Base-by-base conservation (phyloP, 2,797 vertebrate species). In the Stomatorhinus walkeri region DNA sequence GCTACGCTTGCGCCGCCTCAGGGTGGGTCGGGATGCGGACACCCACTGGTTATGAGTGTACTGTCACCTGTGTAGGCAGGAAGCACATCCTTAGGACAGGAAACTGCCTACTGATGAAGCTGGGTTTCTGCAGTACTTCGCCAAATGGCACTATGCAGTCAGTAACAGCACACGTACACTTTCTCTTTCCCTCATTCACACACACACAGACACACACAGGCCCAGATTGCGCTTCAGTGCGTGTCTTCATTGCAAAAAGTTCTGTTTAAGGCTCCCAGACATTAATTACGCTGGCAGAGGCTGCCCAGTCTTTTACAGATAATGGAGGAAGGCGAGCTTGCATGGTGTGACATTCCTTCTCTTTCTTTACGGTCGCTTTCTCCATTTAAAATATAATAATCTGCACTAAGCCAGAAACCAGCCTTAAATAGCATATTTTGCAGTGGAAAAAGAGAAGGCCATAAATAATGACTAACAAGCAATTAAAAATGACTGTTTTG, bases 11-110 rank as follows among this genome's bases (percentile, higher is more conserved):
- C 10, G 49, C 83, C 4, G 0, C n/a, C n/a, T 1, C 48, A 52
- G 49, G 49, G 8, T 24, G 46, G 43, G 49, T 5, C 0, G 22
- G 48, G 19, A 51, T 0, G 4, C 4, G 46, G n/a, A 19, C 43
- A 24, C 49, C 22, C 48, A 49, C 43, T 49, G 43, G 16, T 8
- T 19, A 28, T 4, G 43, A 46, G 2, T 14, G n/a, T 16, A 46
- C 24, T 0, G 19, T 85, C 49, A 51, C 83, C 83, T 16, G 46
- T 85, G n/a, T 28, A 51, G 83, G 83, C 48, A 85, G 46, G 83
- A 49, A 85, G 83, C 49, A 49, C 83, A 85, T 10, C 83, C 83
- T 85, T 6, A 85, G 83, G 46, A 24, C 83, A 85, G 83, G 83
- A 85, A 85, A 24, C 22, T 28, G 19, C 72, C 46, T 28, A 28